phyloP scores from a whole-genome alignment of 1,140 invertebrate genomes.

The Myzus persicae region DNA sequence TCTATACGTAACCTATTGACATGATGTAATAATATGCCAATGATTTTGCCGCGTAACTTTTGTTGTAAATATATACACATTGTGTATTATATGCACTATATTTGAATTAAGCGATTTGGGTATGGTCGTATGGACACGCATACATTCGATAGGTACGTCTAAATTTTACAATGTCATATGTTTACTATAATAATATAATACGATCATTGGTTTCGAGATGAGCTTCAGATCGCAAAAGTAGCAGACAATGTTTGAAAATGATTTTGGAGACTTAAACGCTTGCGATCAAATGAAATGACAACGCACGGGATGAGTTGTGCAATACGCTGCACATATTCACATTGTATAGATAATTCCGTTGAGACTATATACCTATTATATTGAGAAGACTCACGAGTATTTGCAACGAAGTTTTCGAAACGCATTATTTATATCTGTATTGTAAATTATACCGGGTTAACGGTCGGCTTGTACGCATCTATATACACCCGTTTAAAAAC shows the following conservation, averaged over 20 bases:
- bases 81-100: background rate
- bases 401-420: background rate
- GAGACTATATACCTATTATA: background rate
- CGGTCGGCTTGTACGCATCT: background rate
- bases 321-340: background rate
- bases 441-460: background rate
- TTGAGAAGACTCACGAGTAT: background rate
- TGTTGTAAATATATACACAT: too few relatives aligned
- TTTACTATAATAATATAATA: too few relatives aligned
- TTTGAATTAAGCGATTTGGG: too few relatives aligned
- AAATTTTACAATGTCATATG: too few relatives aligned
- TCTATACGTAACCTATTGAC: background rate
- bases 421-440: background rate
- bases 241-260: background rate
- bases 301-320: background rate
- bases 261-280: conserved; percentile 29
- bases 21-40: background rate
- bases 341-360: background rate
- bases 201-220: too few relatives aligned
- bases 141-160: too few relatives aligned
- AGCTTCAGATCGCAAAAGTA: background rate
- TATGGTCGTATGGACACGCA: too few relatives aligned
- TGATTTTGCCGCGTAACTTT: background rate
- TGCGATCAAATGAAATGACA: background rate
- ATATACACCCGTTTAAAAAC: background rate